phyloP scores from a whole-genome alignment of 2,888 invertebrate species.

The Ecliptopera silaceata region DNA sequence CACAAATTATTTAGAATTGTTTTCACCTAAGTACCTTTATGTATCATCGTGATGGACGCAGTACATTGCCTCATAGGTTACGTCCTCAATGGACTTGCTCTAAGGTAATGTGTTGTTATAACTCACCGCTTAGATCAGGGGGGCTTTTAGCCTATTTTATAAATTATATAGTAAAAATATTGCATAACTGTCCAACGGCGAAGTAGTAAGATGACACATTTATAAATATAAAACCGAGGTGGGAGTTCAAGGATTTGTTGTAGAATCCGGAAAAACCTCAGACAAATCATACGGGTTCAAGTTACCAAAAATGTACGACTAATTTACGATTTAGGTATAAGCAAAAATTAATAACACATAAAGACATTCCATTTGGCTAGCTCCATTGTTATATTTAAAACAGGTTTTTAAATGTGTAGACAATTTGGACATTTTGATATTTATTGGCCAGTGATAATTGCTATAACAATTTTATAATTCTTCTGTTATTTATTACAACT shows the following conservation, averaged over 20 bases:
- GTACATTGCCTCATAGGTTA: too few species aligned
- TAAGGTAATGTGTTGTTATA: too few species aligned
- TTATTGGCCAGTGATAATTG: constrained; percentile 20
- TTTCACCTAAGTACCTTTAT: too few species aligned
- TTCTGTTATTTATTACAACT: constrained; percentile 14
- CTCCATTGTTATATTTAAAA: constrained; percentile 24
- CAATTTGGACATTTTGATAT: constrained; percentile 11
- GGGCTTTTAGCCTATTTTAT: too few species aligned
- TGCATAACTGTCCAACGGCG: too few species aligned
- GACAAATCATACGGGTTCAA: not conserved
- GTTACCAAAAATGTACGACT: not conserved
- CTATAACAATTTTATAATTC: constrained; percentile 19
- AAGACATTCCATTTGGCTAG: constrained; percentile 11
- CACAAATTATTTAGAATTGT: not conserved
- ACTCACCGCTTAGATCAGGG: too few species aligned
- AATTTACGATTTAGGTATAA: not conserved
- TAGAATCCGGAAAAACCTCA: not conserved
- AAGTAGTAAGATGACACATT: too few species aligned
- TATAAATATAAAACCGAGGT: too few species aligned
- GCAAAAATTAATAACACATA: constrained; percentile 2
- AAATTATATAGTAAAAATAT: too few species aligned
- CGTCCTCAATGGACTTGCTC: too few species aligned
- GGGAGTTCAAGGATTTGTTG: too few species aligned
- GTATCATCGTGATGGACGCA: too few species aligned
- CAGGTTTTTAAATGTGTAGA: constrained; percentile 21